Percentiles rank a stretch among this genome's conserved stretches.
Evolutionary conservation across 2,113 vertebrate genomes (phyloP).

Genomic region (Anser brachyrhynchus): DNA sequence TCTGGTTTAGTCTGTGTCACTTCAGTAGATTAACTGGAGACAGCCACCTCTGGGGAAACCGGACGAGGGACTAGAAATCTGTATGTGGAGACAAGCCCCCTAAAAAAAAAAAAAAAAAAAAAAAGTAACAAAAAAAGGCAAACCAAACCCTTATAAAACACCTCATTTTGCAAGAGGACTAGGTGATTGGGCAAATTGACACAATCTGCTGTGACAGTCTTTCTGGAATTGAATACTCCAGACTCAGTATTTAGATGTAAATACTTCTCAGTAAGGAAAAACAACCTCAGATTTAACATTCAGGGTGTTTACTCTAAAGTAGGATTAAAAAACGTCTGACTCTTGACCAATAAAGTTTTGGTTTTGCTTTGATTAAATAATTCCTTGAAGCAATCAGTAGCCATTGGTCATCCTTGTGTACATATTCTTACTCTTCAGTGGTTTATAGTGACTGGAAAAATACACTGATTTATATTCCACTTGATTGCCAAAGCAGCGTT

Average conservation of each 20-base stretch:
- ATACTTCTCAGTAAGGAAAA: background rate
- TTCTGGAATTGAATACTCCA: background rate
- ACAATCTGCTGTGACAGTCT: background rate
- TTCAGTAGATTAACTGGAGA: background rate
- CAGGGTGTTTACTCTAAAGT: background rate
- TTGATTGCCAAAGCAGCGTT: background rate
- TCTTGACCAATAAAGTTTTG: background rate
- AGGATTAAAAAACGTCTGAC: background rate
- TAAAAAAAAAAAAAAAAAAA: background rate
- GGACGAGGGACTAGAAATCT: background rate
- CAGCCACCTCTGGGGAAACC: background rate
- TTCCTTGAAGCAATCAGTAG: background rate
- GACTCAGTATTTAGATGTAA: background rate
- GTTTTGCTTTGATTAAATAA: background rate
- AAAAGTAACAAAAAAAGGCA: background rate
- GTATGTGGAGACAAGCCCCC: background rate
- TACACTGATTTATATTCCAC: background rate
- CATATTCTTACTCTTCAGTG: background rate
- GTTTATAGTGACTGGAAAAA: background rate
- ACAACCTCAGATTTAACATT: background rate
- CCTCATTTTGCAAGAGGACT: background rate
- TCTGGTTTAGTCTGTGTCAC: background rate
- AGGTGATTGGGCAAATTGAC: background rate
- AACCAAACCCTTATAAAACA: background rate
- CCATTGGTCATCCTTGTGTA: background rate